Evolutionary conservation across 2,113 vertebrate species (phyloP).

Genomic region (Turdus rufiventris): DNA sequence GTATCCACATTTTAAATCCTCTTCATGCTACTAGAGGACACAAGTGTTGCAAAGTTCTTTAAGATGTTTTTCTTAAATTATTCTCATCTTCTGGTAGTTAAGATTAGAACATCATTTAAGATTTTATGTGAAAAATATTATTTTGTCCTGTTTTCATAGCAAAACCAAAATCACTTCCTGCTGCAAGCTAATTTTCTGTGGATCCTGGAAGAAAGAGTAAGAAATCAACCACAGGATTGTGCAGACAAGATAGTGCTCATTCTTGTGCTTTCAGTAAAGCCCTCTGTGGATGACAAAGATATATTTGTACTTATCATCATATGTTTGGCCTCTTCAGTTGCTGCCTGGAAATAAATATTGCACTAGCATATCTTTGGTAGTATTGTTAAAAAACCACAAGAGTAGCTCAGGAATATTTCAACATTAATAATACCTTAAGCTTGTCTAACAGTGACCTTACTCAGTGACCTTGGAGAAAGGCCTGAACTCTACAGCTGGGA

Average conservation of each 20-base stretch:
- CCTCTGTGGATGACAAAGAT: not conserved
- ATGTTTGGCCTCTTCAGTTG: not conserved
- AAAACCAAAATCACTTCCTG: not conserved
- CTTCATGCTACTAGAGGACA: not conserved
- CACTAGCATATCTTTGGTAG: not conserved
- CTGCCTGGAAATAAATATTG: not conserved
- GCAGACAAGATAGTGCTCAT: not conserved
- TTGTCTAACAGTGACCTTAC: not conserved
- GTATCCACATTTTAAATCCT: not conserved
- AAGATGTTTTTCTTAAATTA: not conserved
- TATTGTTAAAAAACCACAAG: not conserved
- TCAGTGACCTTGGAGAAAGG: not conserved
- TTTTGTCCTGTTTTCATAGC: not conserved
- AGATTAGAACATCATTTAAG: not conserved
- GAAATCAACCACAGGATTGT: not conserved
- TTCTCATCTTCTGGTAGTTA: not conserved
- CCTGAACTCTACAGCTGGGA: not conserved
- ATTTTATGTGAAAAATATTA: not conserved
- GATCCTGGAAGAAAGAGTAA: not conserved
- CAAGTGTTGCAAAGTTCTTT: not conserved
- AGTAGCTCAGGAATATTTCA: not conserved
- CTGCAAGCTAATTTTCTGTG: not conserved
- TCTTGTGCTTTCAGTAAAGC: not conserved
- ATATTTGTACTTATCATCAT: not conserved
- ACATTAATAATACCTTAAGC: not conserved